Evolutionary conservation across 2,797 vertebrate species (phyloP).

Genomic region (Falco rusticolus): DNA sequence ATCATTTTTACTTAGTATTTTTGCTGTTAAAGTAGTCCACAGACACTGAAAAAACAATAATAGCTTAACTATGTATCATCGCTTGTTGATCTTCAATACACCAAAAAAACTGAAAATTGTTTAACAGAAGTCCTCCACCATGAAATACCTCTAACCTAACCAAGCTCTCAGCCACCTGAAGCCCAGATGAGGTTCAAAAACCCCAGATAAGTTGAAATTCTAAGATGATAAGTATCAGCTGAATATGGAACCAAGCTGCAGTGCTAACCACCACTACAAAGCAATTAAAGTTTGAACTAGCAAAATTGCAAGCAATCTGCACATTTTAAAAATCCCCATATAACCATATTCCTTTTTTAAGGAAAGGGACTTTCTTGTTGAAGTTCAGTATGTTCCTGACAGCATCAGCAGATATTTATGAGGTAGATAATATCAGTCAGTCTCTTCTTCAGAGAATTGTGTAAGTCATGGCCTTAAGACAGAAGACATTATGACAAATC

Average conservation of each 20-base stretch:
- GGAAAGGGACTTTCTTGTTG: neutral
- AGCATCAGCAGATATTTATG: slow-evolving; percentile 1
- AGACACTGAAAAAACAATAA: neutral
- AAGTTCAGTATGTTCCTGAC: neutral
- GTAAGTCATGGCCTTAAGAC: slow-evolving; percentile 14
- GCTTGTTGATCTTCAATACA: neutral
- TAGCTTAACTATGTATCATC: neutral
- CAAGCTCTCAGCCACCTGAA: neutral
- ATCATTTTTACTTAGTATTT: neutral
- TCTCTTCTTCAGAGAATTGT: neutral
- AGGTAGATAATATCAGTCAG: neutral
- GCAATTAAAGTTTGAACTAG: neutral
- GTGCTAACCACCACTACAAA: neutral
- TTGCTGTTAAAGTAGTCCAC: neutral
- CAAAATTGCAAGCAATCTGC: neutral
- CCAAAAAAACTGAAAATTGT: neutral
- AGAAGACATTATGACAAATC: slow-evolving; percentile 36
- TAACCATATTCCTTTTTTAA: neutral
- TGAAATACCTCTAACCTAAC: neutral
- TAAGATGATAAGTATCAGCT: slow-evolving; percentile 1
- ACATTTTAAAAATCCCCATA: neutral
- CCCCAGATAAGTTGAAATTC: neutral
- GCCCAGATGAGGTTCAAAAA: neutral
- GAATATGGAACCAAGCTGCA: neutral
- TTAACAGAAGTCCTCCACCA: neutral